phyloP scores from a whole-genome alignment of 2,113 vertebrate species.

The Platysteira castanea region DNA sequence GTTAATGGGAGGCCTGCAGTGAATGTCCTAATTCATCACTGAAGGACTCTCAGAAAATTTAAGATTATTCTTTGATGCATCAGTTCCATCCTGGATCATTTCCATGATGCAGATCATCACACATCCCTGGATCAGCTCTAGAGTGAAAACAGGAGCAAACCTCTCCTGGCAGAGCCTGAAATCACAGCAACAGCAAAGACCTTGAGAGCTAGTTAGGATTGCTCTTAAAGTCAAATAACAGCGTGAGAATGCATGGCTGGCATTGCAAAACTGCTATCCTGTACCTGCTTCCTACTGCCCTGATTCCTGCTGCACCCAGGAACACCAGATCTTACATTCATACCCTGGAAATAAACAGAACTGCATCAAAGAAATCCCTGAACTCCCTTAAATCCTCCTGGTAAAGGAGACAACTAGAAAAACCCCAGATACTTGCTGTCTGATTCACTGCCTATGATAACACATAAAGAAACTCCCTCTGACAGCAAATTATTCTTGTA shows the following conservation, averaged over 20 bases:
- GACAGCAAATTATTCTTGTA: background rate
- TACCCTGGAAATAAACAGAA: background rate
- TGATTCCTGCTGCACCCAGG: background rate
- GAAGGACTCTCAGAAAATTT: background rate
- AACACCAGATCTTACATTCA: background rate
- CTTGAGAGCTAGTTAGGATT: background rate
- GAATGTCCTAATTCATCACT: background rate
- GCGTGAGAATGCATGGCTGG: background rate
- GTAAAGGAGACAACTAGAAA: background rate
- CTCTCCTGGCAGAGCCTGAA: background rate
- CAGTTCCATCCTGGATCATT: background rate
- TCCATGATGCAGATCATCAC: background rate
- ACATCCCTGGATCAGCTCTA: background rate
- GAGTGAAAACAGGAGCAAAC: background rate
- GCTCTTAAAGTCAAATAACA: background rate
- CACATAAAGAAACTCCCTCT: background rate
- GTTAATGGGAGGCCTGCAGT: background rate
- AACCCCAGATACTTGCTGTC: background rate
- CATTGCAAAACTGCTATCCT: background rate
- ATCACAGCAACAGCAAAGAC: background rate
- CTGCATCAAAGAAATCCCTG: background rate
- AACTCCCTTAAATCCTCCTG: background rate
- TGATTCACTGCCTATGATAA: background rate
- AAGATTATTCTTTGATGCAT: background rate
- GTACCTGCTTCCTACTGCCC: background rate